Percentiles rank a stretch among this genome's conserved stretches.
These are phyloP conservation scores for Pongo pygmaeus DNA, from an alignment of 2,113 vertebrate species.

Conservation along the genomic window DNA sequence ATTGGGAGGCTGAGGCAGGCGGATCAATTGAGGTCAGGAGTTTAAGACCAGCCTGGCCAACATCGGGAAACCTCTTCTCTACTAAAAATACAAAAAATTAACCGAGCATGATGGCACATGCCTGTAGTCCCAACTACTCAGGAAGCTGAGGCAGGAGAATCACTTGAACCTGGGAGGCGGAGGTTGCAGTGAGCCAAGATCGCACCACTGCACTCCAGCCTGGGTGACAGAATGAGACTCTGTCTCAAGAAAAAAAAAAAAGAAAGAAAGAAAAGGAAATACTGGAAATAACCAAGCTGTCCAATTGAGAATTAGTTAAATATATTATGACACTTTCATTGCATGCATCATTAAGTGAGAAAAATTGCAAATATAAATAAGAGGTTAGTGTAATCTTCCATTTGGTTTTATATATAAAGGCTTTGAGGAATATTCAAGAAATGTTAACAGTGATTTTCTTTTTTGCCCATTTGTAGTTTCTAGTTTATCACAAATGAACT, in stretches of 20 bases:
- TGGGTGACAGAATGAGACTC: too few relatives aligned
- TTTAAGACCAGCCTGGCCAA: too few relatives aligned
- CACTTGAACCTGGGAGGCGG: too few relatives aligned
- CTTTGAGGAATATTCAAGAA: constrained; percentile 30
- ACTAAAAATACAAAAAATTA: too few relatives aligned
- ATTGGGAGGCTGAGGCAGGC: too few relatives aligned
- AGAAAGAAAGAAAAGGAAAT: not conserved
- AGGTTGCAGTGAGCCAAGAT: too few relatives aligned
- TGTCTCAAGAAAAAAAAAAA: too few relatives aligned
- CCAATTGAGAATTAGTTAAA: not conserved
- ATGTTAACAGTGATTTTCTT: not conserved
- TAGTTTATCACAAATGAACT: constrained; percentile 34
- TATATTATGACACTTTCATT: not conserved
- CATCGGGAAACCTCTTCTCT: too few relatives aligned
- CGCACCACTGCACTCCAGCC: too few relatives aligned
- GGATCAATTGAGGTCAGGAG: too few relatives aligned
- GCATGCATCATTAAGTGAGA: not conserved
- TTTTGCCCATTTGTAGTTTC: not conserved
- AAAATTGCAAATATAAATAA: not conserved
- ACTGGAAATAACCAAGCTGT: not conserved
- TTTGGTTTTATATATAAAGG: not conserved
- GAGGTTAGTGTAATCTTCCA: not conserved
- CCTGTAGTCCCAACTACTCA: too few relatives aligned
- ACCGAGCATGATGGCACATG: accelerated
- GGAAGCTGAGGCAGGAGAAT: too few relatives aligned